These are phyloP conservation scores for Mantis religiosa DNA, from an alignment of 2,888 invertebrate species.

Conservation along the genomic window DNA sequence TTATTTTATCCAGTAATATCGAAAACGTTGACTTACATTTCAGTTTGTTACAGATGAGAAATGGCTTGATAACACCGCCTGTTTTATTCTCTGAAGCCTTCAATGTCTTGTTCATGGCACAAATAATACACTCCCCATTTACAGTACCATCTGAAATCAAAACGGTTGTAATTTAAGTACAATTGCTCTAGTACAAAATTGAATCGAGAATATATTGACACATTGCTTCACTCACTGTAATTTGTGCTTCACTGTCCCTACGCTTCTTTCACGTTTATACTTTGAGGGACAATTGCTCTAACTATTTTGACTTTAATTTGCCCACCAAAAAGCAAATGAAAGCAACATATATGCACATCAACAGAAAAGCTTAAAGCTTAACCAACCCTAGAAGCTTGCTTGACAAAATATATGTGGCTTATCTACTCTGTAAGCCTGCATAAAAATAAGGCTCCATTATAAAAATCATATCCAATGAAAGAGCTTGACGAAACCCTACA, in stretches of 20 bases:
- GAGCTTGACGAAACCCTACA: too few species aligned
- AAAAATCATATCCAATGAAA: too few species aligned
- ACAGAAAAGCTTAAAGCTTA: too few species aligned
- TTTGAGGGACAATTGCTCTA: too few species aligned
- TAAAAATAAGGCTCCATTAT: too few species aligned
- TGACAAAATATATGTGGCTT: too few species aligned
- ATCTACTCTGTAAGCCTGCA: too few species aligned
- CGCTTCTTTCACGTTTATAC: too few species aligned
- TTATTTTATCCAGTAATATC: not conserved
- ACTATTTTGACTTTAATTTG: not conserved
- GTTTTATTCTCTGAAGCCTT: slow-evolving; percentile 48
- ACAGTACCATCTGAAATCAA: slow-evolving; percentile 42
- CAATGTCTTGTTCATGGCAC: slow-evolving; percentile 78
- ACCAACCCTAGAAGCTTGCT: too few species aligned
- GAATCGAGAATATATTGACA: too few species aligned
- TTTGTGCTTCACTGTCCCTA: too few species aligned
- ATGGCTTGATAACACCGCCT: slow-evolving; percentile 64
- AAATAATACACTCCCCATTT: slow-evolving; percentile 72
- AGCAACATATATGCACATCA: not conserved
- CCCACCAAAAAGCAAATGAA: not conserved
- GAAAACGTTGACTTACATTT: slow-evolving; percentile 46
- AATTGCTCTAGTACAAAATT: not conserved
- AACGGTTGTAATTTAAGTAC: not conserved
- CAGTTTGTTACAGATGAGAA: slow-evolving; percentile 76
- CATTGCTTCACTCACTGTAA: too few species aligned